phyloP scores from a whole-genome alignment of 1,140 invertebrate genomes.

The Drosophila arawakana region DNA sequence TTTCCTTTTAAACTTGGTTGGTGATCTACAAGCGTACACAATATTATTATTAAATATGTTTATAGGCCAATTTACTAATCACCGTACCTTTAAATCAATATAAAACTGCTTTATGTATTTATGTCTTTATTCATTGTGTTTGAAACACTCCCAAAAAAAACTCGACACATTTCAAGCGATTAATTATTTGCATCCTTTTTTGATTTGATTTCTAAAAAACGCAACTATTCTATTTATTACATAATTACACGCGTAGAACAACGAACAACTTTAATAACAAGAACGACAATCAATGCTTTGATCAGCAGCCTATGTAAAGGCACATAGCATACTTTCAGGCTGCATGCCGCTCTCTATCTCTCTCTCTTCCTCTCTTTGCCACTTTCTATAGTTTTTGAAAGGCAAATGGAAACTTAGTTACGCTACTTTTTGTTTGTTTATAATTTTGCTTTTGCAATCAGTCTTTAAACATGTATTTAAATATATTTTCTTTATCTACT shows the following conservation, averaged over 20 bases:
- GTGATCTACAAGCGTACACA: slow-evolving; percentile 52
- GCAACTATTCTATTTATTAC: slow-evolving; percentile 32
- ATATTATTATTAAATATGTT: slow-evolving; percentile 11
- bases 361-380: slow-evolving; percentile 9
- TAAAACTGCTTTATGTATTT: slow-evolving; percentile 42
- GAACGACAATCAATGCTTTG: slow-evolving; percentile 34
- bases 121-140: slow-evolving; percentile 40
- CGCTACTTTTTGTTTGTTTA: slow-evolving; percentile 27
- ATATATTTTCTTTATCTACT: slow-evolving; percentile 9
- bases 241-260: slow-evolving; percentile 31
- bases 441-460: slow-evolving; percentile 33
- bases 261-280: slow-evolving; percentile 12
- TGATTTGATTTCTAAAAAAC: slow-evolving; percentile 25
- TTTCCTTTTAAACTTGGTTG: background rate
- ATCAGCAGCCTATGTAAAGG: slow-evolving; percentile 19
- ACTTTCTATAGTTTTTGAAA: slow-evolving; percentile 2
- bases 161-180: slow-evolving; percentile 28
- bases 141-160: slow-evolving; percentile 22
- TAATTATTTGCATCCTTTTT: slow-evolving; percentile 36
- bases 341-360: slow-evolving; percentile 43
- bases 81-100: slow-evolving; percentile 15
- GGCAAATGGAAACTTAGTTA: slow-evolving; percentile 16
- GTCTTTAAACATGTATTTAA: slow-evolving; percentile 11
- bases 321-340: slow-evolving; percentile 44
- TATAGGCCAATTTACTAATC: slow-evolving; percentile 34